These are phyloP conservation scores for Digitonthophagus gazella DNA, from an alignment of 2,888 invertebrate genomes.

Conservation along the genomic window DNA sequence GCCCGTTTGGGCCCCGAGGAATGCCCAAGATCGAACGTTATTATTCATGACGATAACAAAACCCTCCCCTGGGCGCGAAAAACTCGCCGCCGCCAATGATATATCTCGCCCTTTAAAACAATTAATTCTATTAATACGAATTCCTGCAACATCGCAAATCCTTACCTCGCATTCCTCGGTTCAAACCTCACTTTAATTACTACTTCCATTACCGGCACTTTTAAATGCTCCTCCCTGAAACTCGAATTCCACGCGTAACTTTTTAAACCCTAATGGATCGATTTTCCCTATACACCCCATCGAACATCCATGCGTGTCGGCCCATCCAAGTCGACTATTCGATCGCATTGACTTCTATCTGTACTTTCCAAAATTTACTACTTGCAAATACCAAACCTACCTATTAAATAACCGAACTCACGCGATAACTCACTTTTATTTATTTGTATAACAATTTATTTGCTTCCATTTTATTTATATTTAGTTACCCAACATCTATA, in stretches of 20 bases:
- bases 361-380: background rate
- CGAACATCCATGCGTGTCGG: background rate
- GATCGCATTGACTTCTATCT: background rate
- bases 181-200: constrained; percentile 10
- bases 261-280: constrained; percentile 4
- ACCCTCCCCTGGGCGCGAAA: constrained; percentile 17
- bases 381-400: background rate
- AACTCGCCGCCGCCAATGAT: constrained; percentile 13
- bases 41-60: constrained; percentile 33
- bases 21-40: constrained; percentile 39
- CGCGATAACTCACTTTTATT: too few relatives aligned
- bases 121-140: constrained; percentile 16
- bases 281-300: constrained; percentile 2
- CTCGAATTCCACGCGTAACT: background rate
- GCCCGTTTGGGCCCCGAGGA: constrained; percentile 31
- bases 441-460: background rate
- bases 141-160: constrained; percentile 17
- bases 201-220: constrained; percentile 13
- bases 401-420: too few relatives aligned
- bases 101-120: constrained; percentile 18
- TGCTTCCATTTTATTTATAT: background rate
- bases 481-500: too few relatives aligned
- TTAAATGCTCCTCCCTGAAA: constrained; percentile 1
- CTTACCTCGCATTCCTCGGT: constrained; percentile 1
- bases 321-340: background rate